These are phyloP conservation scores for Mycalesis mineus DNA, from an alignment of 2,888 invertebrate genomes.

Conservation along the genomic window DNA sequence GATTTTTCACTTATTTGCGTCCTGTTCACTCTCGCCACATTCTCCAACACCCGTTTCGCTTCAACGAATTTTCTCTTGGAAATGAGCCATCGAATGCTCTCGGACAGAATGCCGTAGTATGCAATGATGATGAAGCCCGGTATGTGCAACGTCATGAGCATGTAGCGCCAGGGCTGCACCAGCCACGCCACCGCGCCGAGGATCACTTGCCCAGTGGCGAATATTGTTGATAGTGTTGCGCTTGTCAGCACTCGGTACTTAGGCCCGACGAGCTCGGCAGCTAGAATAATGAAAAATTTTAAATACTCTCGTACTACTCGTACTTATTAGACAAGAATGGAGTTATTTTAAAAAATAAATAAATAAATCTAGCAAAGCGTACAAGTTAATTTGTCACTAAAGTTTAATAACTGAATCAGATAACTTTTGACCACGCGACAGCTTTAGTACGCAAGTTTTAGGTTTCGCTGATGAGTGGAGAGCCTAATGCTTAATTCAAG, in stretches of 20 bases:
- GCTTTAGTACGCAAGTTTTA: no score
- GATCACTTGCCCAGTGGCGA: conserved; percentile 83
- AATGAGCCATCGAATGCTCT: conserved; percentile 87
- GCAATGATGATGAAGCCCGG: conserved; percentile 82
- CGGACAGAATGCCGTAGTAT: conserved; percentile 81
- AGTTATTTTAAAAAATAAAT: no score
- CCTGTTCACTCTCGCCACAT: conserved; percentile 80
- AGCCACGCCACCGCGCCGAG: conserved; percentile 83
- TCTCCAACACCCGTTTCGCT: conserved; percentile 79
- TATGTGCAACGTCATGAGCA: conserved; percentile 81
- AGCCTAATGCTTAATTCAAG: no score
- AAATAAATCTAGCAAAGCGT: no score
- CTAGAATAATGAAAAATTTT: conserved; percentile 20
- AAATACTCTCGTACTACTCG: no score
- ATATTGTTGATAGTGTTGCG: conserved; percentile 82
- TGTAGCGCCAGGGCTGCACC: conserved; percentile 82
- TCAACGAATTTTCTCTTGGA: conserved; percentile 80
- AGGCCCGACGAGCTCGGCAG: conserved; percentile 86
- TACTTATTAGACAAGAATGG: no score
- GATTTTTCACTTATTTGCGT: conserved; percentile 75
- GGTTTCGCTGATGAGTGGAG: no score
- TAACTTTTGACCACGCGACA: no score
- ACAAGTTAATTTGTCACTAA: no score
- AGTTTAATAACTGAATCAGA: no score
- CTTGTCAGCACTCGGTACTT: conserved; percentile 84